Conservation (phyloP, 2,888 invertebrate species). For the Alviniconcha strummeri region DNA sequence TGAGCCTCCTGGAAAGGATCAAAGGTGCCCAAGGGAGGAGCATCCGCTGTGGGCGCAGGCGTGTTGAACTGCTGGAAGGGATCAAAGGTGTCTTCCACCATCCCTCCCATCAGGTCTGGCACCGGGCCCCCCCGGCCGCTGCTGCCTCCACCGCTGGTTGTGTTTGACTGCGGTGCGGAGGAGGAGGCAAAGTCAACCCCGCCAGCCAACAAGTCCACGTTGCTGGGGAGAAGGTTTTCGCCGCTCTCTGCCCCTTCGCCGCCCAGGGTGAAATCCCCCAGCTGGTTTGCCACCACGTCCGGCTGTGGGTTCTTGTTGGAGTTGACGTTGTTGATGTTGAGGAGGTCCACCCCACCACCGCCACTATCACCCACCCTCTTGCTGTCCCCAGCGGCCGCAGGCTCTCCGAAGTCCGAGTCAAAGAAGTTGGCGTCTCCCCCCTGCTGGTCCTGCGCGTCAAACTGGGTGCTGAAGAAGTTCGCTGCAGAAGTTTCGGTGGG, state of each 20-base stretch:
- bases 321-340: conserved; percentile 51
- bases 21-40: conserved; percentile 46
- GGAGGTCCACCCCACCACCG: conserved; percentile 48
- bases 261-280: conserved; percentile 7
- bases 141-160: too few species aligned
- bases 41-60: conserved; percentile 10
- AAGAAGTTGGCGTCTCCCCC: conserved; percentile 35
- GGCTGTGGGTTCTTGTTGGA: conserved; percentile 16
- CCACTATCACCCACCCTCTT: not conserved
- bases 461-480: conserved; percentile 40
- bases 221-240: not conserved
- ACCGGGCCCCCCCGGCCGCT: not conserved
- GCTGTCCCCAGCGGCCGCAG: not conserved
- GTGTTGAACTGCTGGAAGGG: conserved; percentile 60
- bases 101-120: conserved; percentile 41
- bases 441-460: conserved; percentile 23
- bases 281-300: conserved; percentile 32
- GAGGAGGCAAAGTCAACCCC: conserved; percentile 22
- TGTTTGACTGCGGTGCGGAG: not conserved
- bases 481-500: conserved; percentile 28
- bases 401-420: conserved; percentile 35
- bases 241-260: not conserved
- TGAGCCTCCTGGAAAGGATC: conserved; percentile 59
- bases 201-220: conserved; percentile 37
- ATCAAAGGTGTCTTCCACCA: conserved; percentile 59